Base-by-base conservation (phyloP, 2,888 invertebrate species). In the Eupithecia subumbrata region DNA sequence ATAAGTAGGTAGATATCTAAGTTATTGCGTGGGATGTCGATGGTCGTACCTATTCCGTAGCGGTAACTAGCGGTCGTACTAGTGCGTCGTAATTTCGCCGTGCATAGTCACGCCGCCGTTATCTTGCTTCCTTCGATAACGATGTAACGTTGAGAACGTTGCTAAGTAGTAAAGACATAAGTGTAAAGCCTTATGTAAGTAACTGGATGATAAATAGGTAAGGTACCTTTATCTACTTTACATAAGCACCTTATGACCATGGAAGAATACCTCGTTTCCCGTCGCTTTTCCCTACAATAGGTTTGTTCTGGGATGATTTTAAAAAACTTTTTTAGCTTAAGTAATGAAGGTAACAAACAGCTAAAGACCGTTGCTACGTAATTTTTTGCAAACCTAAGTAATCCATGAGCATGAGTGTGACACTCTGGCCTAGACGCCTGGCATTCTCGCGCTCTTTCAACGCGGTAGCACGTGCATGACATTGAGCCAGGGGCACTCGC, bases 61-160 rank as follows among this genome's bases (percentile, higher is more conserved):
- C 86, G 84, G 84, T 85, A 87, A 84, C 86, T 80, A 86, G 82
- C 83, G 84, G 85, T 86, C 88, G 83, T 83, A 84, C 83, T 89
- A 91, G 88, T 94, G 93, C 94, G 93, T 93, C 92, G 93, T 91
- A 93, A 90, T 91, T 92, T 90, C 83, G 84, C 88, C 88, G 89
- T 90, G 90, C 91, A 89, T 92, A 89, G 91, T 90, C 90, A 89
- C 86, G 91, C 90, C 89, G 91, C 90, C 89, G 92, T 94, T 94
- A 94, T 93, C 93, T 90, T 87, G 83, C 86, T 89, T 87, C 89
- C 89, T 92, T 89, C 89, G 91, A 89, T 92, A 91, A 88, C 88
- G 87, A 84, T 79, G 75, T 83, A 85, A 82, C 85, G 85, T 84
- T 68, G 60, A 40, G 67, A 72, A 71, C 63, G 79, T 80, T 80